These are phyloP conservation scores for Toxotes lorentzi DNA, from an alignment of 2,797 vertebrate species.

Conservation along the genomic window DNA sequence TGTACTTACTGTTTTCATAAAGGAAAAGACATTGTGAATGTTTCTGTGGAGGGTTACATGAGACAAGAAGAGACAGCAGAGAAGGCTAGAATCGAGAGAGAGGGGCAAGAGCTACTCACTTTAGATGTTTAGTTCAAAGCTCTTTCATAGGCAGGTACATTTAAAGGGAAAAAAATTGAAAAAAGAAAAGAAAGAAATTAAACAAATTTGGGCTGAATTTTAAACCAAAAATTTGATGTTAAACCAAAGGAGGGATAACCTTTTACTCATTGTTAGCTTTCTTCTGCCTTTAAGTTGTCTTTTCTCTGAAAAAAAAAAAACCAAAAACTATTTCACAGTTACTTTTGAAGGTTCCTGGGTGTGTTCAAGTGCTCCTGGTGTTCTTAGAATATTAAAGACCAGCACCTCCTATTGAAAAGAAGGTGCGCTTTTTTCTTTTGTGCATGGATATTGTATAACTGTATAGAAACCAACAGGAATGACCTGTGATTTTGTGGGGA, in stretches of 20 bases:
- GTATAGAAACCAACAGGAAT: conserved; percentile 93
- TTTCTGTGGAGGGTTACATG: conserved; percentile 85
- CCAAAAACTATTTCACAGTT: conserved; percentile 74
- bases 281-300: conserved; percentile 83
- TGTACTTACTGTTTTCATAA: conserved; percentile 86
- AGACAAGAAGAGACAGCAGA: conserved; percentile 77
- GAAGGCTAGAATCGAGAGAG: conserved; percentile 63
- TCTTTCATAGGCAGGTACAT: conserved; percentile 57
- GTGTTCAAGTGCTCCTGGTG: conserved; percentile 95
- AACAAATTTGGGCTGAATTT: conserved; percentile 73
- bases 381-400: conserved; percentile 92
- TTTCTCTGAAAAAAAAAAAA: conserved; percentile 80
- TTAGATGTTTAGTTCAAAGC: conserved; percentile 61
- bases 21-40: conserved; percentile 97
- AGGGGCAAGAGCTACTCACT: conserved; percentile 63
- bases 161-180: conserved; percentile 40
- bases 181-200: conserved; percentile 31
- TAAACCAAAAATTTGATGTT: conserved; percentile 76
- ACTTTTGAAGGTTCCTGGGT: conserved; percentile 88
- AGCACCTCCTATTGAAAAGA: conserved; percentile 84
- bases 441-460: conserved; percentile 96
- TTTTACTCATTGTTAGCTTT: conserved; percentile 79
- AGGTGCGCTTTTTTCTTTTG: conserved; percentile 86
- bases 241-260: conserved; percentile 79
- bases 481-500: conserved; percentile 85